Conservation (phyloP, 1,140 invertebrate genomes). For the Thaumatotibia leucotreta region DNA sequence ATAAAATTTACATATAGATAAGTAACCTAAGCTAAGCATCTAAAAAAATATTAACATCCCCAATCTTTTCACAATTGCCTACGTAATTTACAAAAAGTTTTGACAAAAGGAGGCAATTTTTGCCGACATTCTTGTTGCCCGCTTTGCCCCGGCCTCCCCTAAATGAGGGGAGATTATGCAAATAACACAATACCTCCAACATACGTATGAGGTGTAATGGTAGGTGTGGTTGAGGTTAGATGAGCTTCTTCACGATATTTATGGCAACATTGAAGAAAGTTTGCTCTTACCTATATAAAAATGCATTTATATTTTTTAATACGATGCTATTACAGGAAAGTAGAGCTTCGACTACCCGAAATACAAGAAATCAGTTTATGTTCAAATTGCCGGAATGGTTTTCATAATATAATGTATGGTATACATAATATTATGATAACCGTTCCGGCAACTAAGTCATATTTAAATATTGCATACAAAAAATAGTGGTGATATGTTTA, state of each 20-base stretch:
- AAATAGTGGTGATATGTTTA: too few relatives aligned
- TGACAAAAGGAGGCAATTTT: background rate
- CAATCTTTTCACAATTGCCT: background rate
- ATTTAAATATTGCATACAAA: too few relatives aligned
- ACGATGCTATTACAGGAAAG: too few relatives aligned
- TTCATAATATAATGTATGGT: too few relatives aligned
- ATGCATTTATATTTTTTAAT: too few relatives aligned
- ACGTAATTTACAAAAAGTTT: background rate
- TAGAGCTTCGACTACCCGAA: too few relatives aligned
- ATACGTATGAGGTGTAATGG: slow-evolving; percentile 1
- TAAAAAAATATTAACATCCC: background rate
- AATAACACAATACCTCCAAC: background rate
- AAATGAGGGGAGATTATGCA: background rate
- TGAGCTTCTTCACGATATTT: background rate
- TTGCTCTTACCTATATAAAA: background rate
- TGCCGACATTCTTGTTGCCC: background rate
- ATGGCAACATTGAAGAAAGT: background rate
- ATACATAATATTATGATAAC: too few relatives aligned
- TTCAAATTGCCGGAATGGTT: too few relatives aligned
- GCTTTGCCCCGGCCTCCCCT: background rate
- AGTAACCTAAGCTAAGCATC: background rate
- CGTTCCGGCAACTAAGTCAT: too few relatives aligned
- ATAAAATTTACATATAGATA: background rate
- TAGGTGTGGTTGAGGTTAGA: background rate
- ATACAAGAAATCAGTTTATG: too few relatives aligned